Evolutionary conservation across 2,797 vertebrate species (phyloP).

Genomic region (Periparus ater): DNA sequence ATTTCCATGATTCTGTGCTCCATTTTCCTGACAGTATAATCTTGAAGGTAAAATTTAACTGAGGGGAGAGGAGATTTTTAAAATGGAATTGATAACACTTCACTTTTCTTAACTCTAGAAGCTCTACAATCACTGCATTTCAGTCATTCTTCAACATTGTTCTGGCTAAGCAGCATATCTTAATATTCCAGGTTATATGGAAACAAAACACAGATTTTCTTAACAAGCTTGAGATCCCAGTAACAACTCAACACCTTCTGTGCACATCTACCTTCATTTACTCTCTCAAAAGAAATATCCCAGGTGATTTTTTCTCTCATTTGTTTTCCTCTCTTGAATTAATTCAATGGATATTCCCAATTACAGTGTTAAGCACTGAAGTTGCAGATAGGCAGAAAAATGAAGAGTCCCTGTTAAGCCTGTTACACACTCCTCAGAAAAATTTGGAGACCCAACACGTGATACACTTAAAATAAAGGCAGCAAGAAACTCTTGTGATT

Average conservation of each 20-base stretch:
- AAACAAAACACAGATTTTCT: background rate
- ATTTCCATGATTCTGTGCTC: background rate
- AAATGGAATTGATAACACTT: background rate
- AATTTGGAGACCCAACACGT: accelerated
- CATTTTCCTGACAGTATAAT: background rate
- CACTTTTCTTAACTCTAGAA: background rate
- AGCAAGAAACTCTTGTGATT: background rate
- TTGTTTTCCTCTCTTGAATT: background rate
- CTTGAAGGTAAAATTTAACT: background rate
- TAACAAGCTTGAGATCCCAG: background rate
- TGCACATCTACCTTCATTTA: background rate
- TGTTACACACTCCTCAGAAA: background rate
- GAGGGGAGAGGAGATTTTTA: accelerated
- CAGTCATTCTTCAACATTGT: background rate
- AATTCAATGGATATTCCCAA: background rate
- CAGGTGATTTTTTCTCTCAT: background rate
- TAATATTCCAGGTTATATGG: background rate
- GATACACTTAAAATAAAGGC: background rate
- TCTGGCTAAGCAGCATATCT: background rate
- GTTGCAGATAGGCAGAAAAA: background rate
- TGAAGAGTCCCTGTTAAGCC: accelerated
- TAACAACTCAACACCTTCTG: background rate
- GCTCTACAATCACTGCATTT: background rate
- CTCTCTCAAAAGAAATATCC: background rate
- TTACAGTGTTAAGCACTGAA: background rate